These are phyloP conservation scores for Drosophila peninsularis DNA, from an alignment of 2,888 invertebrate species.

Conservation along the genomic window DNA sequence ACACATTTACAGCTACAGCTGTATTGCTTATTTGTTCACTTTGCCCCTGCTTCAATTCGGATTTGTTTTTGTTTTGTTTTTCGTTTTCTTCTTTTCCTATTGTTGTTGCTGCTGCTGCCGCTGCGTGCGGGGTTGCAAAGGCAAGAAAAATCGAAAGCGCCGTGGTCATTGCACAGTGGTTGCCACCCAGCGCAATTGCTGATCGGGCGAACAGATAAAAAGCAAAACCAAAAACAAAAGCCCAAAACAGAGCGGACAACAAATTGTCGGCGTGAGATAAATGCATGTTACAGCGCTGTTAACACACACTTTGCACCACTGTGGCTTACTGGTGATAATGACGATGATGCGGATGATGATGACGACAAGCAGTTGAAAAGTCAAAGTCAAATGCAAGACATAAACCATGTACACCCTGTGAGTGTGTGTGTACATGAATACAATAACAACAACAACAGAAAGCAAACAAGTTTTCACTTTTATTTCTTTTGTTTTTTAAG, in stretches of 20 bases:
- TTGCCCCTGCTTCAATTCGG: slow-evolving; percentile 26
- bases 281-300: slow-evolving; percentile 12
- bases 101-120: slow-evolving; percentile 39
- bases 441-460: slow-evolving; percentile 38
- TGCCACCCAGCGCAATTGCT: slow-evolving; percentile 7
- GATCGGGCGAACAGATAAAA: slow-evolving; percentile 16
- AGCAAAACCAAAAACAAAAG: slow-evolving; percentile 1
- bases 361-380: slow-evolving; percentile 76
- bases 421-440: slow-evolving; percentile 26
- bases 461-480: slow-evolving; percentile 76
- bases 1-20: slow-evolving; percentile 31
- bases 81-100: slow-evolving; percentile 14
- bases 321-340: slow-evolving; percentile 24
- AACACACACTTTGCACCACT: slow-evolving; percentile 23
- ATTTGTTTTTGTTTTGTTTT: slow-evolving; percentile 18
- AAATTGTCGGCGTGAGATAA: slow-evolving; percentile 7
- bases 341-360: slow-evolving; percentile 13
- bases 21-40: slow-evolving; percentile 49
- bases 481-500: slow-evolving; percentile 50
- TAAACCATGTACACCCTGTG: slow-evolving; percentile 43
- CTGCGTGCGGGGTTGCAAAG: slow-evolving; percentile 72
- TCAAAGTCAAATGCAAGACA: slow-evolving; percentile 77
- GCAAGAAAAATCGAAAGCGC: slow-evolving; percentile 70
- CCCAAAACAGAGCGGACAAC: neutral
- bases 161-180: slow-evolving; percentile 58